Evolutionary conservation across 2,888 invertebrate genomes (phyloP).

Genomic region (Dastarcus helophoroides): DNA sequence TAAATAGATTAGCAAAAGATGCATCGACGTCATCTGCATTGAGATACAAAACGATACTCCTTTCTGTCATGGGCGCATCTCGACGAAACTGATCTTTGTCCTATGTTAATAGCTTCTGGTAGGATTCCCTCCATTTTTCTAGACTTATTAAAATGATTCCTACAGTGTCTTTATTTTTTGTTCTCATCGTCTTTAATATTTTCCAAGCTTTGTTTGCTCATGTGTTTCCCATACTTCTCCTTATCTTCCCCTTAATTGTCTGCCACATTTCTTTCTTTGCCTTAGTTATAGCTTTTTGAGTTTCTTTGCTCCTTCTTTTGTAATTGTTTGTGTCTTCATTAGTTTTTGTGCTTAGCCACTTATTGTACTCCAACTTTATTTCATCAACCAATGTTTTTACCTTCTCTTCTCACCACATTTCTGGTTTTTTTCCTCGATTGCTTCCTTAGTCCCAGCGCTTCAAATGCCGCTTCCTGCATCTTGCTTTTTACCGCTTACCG

Average conservation of each 20-base stretch:
- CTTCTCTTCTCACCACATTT: neutral
- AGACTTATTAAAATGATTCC: conserved; percentile 3
- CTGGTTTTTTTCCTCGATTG: neutral
- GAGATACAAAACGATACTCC: neutral
- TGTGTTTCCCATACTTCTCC: conserved; percentile 5
- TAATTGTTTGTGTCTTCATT: conserved; percentile 2
- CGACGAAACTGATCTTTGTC: neutral
- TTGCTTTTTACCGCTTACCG: neutral
- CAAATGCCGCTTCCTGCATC: conserved; percentile 1
- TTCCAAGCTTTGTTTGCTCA: conserved; percentile 6
- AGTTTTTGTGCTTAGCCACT: neutral
- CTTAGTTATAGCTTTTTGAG: too few species aligned
- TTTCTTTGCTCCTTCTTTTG: conserved; percentile 1
- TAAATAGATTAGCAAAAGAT: too few species aligned
- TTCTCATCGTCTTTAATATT: conserved; percentile 1
- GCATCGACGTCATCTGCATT: too few species aligned
- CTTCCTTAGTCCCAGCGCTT: neutral
- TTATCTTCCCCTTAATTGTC: too few species aligned
- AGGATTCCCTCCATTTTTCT: conserved; percentile 3
- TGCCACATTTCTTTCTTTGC: too few species aligned
- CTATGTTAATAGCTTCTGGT: neutral
- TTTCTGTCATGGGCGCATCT: neutral
- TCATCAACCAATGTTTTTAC: neutral
- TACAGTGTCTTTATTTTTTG: conserved; percentile 1
- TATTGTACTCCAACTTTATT: neutral